Evolutionary conservation across 1,140 invertebrate genomes (phyloP).

Genomic region (Aleiodes sp.): DNA sequence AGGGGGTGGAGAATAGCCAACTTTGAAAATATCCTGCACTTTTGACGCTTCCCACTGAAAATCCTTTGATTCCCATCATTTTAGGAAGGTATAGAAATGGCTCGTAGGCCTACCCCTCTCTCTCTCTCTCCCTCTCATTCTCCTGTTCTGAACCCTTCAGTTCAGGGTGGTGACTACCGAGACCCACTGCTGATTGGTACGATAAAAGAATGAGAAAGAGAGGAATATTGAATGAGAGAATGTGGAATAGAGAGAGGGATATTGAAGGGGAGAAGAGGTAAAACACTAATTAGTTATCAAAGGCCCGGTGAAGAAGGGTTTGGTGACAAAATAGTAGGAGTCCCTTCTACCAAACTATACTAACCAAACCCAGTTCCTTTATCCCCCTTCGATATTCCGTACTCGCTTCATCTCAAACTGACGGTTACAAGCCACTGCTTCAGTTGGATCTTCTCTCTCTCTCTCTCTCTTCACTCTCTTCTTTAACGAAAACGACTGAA

Average conservation of each 20-base stretch:
- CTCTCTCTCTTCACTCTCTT: constrained; percentile 22
- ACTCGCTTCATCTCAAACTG: constrained; percentile 24
- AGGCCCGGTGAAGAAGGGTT: constrained; percentile 58
- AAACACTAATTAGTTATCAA: constrained; percentile 68
- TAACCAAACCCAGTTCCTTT: constrained; percentile 17
- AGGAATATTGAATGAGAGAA: too few relatives aligned
- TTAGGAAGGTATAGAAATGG: constrained; percentile 21
- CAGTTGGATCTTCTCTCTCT: constrained; percentile 14
- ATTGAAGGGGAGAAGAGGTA: constrained; percentile 47
- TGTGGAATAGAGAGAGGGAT: constrained; percentile 30
- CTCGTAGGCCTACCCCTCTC: not conserved
- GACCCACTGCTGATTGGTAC: constrained; percentile 58
- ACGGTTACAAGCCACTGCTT: not conserved
- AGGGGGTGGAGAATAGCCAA: constrained; percentile 24
- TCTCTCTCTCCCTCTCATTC: not conserved
- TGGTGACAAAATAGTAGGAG: constrained; percentile 63
- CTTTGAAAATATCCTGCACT: constrained; percentile 37
- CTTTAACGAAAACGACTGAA: constrained; percentile 35
- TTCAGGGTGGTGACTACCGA: not conserved
- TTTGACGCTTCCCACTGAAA: constrained; percentile 51
- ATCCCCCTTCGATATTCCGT: not conserved
- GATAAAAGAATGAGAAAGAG: constrained; percentile 58
- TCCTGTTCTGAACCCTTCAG: constrained; percentile 40
- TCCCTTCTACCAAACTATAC: constrained; percentile 37
- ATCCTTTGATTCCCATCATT: constrained; percentile 60